Percentiles rank a stretch among this genome's conserved stretches.
Conservation (phyloP, 2,888 invertebrate genomes). For the Trissolcus japonicus region DNA sequence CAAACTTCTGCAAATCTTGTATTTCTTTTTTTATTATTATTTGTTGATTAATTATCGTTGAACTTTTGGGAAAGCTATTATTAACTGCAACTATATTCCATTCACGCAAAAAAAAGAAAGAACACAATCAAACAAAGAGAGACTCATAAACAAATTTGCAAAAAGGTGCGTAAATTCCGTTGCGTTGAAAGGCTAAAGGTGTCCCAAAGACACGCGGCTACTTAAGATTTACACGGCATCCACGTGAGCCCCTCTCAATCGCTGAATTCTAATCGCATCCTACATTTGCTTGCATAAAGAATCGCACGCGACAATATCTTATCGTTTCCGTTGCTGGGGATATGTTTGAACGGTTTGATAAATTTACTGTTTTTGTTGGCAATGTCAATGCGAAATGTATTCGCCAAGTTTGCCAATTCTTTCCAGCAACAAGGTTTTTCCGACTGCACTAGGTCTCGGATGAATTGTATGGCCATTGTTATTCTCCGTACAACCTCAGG, state of each 20-base stretch:
- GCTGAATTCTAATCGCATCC: constrained; percentile 54
- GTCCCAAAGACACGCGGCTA: constrained; percentile 47
- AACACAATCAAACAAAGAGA: constrained; percentile 48
- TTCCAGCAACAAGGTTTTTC: no score
- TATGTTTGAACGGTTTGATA: background rate
- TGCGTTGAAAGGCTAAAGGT: constrained; percentile 52
- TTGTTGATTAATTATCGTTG: no score
- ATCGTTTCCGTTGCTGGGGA: constrained; percentile 13
- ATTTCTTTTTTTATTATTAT: no score
- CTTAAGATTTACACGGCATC: constrained; percentile 55
- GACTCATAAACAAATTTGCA: constrained; percentile 56
- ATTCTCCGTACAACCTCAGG: no score
- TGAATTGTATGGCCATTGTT: no score
- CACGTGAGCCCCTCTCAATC: constrained; percentile 19
- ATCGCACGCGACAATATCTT: constrained; percentile 15
- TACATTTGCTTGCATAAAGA: constrained; percentile 29
- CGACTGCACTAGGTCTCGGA: no score
- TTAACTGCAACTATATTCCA: constrained; percentile 20
- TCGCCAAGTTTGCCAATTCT: no score
- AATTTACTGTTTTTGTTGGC: background rate
- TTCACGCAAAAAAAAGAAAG: constrained; percentile 34
- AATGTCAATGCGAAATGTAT: no score
- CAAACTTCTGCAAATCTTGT: no score
- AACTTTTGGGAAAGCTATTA: background rate
- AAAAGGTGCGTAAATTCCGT: constrained; percentile 53